These are phyloP conservation scores for Proisotoma minuta DNA, from an alignment of 2,888 invertebrate genomes.

Conservation along the genomic window DNA sequence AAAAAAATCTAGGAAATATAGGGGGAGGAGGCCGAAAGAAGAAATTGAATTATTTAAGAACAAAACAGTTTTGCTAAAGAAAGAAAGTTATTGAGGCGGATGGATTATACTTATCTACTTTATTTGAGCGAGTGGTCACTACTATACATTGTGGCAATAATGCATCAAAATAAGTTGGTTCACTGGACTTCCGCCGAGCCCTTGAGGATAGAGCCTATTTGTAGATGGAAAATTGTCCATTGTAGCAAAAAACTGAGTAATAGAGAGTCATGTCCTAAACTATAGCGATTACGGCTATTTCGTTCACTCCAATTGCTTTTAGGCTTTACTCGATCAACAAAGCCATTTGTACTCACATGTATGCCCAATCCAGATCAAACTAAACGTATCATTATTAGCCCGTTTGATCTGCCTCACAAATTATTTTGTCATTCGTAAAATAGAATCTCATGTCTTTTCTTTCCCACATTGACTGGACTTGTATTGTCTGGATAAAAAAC, in stretches of 20 bases:
- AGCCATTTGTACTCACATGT: not conserved
- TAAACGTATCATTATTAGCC: conserved; percentile 23
- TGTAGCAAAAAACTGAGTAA: conserved; percentile 8
- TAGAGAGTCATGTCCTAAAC: no score
- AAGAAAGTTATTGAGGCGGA: conserved; percentile 6
- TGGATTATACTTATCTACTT: not conserved
- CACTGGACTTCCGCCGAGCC: no score
- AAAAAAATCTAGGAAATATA: no score
- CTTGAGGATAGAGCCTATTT: conserved; percentile 2
- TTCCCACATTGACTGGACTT: no score
- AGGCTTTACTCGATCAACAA: not conserved
- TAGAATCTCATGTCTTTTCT: no score
- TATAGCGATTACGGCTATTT: not conserved
- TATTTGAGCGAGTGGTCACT: conserved; percentile 10
- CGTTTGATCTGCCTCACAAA: conserved; percentile 27
- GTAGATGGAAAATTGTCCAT: conserved; percentile 9
- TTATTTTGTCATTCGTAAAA: conserved; percentile 25
- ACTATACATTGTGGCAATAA: not conserved
- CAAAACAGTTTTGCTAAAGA: not conserved
- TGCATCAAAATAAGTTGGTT: no score
- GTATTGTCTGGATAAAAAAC: no score
- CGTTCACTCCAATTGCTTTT: not conserved
- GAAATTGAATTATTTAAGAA: not conserved
- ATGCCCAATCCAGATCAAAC: conserved; percentile 6
- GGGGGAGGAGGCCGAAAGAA: no score